Evolutionary conservation across 23 tunicate genomes (phyloP).

Genomic region (Trididemnum miniatum): DNA sequence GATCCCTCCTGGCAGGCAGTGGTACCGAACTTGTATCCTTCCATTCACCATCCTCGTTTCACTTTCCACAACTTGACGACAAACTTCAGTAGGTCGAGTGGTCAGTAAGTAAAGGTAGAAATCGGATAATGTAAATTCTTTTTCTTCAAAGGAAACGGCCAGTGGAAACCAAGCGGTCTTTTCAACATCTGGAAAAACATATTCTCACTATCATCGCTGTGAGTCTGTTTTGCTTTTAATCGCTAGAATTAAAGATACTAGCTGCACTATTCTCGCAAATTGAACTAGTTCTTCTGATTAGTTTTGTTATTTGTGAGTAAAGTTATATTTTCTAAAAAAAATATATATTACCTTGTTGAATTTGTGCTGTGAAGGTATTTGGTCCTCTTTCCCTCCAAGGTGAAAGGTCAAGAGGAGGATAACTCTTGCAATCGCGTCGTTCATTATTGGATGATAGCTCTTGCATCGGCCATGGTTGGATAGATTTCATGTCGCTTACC

Average conservation of each 20-base stretch:
- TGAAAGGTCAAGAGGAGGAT: neutral
- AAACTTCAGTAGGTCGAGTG: conserved; percentile 52
- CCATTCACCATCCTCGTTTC: conserved; percentile 12
- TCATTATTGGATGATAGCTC: conserved; percentile 23
- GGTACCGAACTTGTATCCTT: conserved; percentile 48
- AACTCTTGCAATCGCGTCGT: conserved; percentile 25
- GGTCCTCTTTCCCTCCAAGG: neutral
- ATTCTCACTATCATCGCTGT: too few relatives aligned
- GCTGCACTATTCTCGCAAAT: too few relatives aligned
- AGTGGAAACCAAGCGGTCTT: conserved; percentile 47
- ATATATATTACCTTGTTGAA: neutral
- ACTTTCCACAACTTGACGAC: conserved; percentile 35
- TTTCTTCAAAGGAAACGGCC: neutral
- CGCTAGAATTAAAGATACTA: too few relatives aligned
- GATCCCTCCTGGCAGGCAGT: conserved; percentile 70
- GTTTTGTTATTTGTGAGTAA: too few relatives aligned
- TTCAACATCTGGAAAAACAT: conserved; percentile 5
- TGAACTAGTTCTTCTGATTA: too few relatives aligned
- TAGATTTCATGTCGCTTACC: conserved; percentile 41
- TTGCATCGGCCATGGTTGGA: conserved; percentile 70
- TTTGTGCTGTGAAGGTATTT: neutral
- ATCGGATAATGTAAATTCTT: conserved; percentile 1
- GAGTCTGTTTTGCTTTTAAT: too few relatives aligned
- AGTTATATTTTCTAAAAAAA: too few relatives aligned
- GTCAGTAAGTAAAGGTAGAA: conserved; percentile 30